Conservation (phyloP, 2,888 invertebrate genomes). For the Hyalella azteca region DNA sequence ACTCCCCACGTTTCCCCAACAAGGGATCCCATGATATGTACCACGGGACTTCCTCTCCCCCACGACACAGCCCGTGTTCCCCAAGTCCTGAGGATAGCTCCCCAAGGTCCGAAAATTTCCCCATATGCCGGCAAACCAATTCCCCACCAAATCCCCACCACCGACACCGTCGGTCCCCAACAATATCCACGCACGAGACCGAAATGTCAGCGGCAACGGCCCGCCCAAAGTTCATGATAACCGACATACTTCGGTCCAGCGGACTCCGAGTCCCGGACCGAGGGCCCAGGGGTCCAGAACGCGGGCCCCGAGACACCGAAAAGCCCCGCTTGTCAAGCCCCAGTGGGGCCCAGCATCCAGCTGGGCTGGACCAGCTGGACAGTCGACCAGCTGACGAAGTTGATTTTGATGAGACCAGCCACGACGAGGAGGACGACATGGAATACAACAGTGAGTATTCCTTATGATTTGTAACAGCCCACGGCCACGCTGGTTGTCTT, state of each 20-base stretch:
- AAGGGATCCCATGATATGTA: not conserved
- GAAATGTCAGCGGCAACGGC: constrained; percentile 44
- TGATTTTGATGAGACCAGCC: constrained; percentile 12
- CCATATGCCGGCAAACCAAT: constrained; percentile 7
- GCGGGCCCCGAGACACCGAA: not conserved
- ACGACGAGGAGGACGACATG: constrained; percentile 35
- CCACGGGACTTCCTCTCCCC: not conserved
- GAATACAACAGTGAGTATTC: constrained; percentile 35
- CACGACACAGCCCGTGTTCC: constrained; percentile 10
- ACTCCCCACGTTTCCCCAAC: not conserved
- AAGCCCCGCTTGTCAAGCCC: not conserved
- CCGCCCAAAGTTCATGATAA: constrained; percentile 59
- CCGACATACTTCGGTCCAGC: constrained; percentile 56
- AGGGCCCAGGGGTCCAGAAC: not conserved
- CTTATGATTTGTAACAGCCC: not conserved
- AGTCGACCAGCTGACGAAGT: not conserved
- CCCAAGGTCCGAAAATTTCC: constrained; percentile 1
- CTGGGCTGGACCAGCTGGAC: constrained; percentile 21
- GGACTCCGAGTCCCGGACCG: not conserved
- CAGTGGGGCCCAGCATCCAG: not conserved
- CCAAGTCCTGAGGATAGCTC: not conserved
- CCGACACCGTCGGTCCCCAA: not conserved
- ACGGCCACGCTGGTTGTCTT: too few species aligned
- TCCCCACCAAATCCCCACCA: not conserved
- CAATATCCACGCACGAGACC: constrained; percentile 43